Base-by-base conservation (phyloP, 1,140 invertebrate genomes). In the Achatina immaculata region DNA sequence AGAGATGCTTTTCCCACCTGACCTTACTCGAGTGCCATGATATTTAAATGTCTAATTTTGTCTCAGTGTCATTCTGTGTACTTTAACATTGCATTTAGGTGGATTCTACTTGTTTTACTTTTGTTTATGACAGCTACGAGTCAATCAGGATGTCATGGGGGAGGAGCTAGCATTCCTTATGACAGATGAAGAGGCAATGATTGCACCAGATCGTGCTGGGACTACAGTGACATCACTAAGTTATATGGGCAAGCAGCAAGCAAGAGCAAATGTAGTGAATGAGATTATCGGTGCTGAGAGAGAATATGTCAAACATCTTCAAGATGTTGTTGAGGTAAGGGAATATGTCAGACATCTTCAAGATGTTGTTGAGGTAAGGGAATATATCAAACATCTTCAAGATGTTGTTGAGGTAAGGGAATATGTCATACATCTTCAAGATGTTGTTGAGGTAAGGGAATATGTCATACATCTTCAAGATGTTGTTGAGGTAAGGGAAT, bases 381-480 rank as follows among this genome's bases (percentile, higher is more conserved):
- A 96, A 88, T 96, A 96, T 90, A 95, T 96, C 0, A 95, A 95
- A 90, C 93, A 95, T 83, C 90, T 96, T 19, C 93, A 94, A 84
- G 95, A 96, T 92, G 94, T 96, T 51, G 93, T 94, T 16, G 92
- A 94, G 89, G 93, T 93, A 78, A 80, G 81, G n/a, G 24, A 96
- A 88, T 96, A 96, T 90, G 95, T 96, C 0, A 95, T 95, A 90
- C 93, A 95, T 83, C 90, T 96, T 19, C 93, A 94, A 84, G 95
- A 96, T 92, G 94, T 96, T 76, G 93, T 93, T 76, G 96, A 95
- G 0, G 95, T 96, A 89, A 89, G 94, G 58, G 95, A 96, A 88
- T 96, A 96, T 90, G 95, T 96, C 0, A 95, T 95, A 90, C 93
- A 95, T 83, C 90, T 96, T 19, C 93, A 94, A 84, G 95, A 96